A percentile compares a stretch with the other conserved stretches of the same genome.
These are phyloP conservation scores for Scalopus aquaticus DNA, from an alignment of 2,113 vertebrate species.

Conservation along the genomic window DNA sequence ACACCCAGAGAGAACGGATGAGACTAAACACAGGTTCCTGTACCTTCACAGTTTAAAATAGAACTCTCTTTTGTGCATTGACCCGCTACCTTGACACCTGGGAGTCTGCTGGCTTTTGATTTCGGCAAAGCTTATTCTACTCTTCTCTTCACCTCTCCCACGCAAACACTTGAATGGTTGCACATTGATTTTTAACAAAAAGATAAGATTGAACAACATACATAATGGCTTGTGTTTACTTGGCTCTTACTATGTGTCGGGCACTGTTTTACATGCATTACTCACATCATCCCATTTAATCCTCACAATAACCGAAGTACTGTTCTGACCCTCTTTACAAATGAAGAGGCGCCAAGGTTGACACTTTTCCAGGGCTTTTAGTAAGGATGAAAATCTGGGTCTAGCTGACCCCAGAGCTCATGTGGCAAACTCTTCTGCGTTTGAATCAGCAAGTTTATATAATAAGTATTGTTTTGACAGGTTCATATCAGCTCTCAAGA, in stretches of 20 bases:
- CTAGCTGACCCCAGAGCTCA: neutral
- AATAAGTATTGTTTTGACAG: neutral
- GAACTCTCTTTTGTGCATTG: neutral
- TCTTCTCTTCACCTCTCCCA: neutral
- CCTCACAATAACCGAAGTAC: neutral
- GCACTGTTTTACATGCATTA: neutral
- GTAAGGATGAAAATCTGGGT: neutral
- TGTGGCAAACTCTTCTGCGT: neutral
- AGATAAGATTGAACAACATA: neutral
- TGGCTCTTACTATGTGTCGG: neutral
- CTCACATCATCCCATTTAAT: neutral
- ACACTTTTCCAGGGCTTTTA: neutral
- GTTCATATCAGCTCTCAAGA: slow-evolving; percentile 10
- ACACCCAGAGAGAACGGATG: neutral
- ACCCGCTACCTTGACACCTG: neutral
- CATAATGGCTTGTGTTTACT: neutral
- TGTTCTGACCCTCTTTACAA: neutral
- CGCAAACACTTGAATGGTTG: neutral
- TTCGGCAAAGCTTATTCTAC: neutral
- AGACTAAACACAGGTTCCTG: neutral
- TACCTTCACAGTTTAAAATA: slow-evolving; percentile 32
- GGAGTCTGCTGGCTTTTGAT: neutral
- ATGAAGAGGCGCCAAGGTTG: neutral
- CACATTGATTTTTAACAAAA: neutral
- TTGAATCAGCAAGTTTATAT: neutral